Conservation (phyloP, 2,888 invertebrate genomes). For the Melieria crassipennis region DNA sequence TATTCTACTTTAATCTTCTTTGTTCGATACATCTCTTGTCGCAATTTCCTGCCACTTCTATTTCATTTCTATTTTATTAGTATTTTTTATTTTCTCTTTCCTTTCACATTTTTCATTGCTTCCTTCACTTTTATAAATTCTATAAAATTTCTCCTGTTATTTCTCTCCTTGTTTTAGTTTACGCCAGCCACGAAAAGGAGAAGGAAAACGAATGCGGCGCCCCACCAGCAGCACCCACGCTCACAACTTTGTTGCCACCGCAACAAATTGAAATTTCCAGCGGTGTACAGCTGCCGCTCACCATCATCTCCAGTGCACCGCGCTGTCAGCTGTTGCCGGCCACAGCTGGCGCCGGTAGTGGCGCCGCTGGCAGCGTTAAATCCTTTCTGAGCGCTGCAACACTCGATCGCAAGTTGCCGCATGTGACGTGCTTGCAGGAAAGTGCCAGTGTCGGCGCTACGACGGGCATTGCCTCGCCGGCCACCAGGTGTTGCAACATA, state of each 20-base stretch:
- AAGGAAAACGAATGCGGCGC: slow-evolving; percentile 62
- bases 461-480: slow-evolving; percentile 49
- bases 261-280: slow-evolving; percentile 43
- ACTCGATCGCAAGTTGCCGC: slow-evolving; percentile 39
- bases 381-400: slow-evolving; percentile 52
- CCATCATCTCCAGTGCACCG: slow-evolving; percentile 63
- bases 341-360: slow-evolving; percentile 40
- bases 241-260: slow-evolving; percentile 40
- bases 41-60: too few species aligned
- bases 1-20: too few species aligned
- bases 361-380: slow-evolving; percentile 44
- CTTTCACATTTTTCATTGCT: neutral
- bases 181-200: slow-evolving; percentile 64
- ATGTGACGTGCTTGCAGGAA: slow-evolving; percentile 40
- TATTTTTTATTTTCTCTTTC: neutral
- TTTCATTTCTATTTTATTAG: neutral
- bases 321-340: slow-evolving; percentile 54
- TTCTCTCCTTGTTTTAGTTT: slow-evolving; percentile 52
- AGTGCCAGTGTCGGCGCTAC: slow-evolving; percentile 29
- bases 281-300: slow-evolving; percentile 58
- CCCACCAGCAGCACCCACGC: slow-evolving; percentile 49
- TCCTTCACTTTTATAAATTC: neutral
- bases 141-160: too few species aligned
- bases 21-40: too few species aligned
- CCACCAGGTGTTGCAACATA: slow-evolving; percentile 61